Percentiles rank a stretch among this genome's conserved stretches.
These are phyloP conservation scores for Podotricha telesiphe DNA, from an alignment of 2,888 invertebrate species.

Conservation along the genomic window DNA sequence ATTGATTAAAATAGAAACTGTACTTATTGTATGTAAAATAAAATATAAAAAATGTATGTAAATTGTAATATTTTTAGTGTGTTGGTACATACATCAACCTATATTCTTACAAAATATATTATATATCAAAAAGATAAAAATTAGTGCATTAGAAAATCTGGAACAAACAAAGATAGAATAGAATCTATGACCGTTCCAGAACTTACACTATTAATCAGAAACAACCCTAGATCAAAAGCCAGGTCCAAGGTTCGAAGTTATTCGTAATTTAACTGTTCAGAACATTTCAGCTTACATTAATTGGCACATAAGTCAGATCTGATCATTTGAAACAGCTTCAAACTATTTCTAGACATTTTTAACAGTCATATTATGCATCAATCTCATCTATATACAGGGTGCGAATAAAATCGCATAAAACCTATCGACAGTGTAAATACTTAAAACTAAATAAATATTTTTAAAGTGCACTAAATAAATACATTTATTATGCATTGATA, in stretches of 20 bases:
- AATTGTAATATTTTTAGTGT: not conserved
- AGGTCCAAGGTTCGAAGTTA: not conserved
- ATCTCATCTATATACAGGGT: too few species aligned
- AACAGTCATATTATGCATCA: too few species aligned
- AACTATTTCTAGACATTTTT: too few species aligned
- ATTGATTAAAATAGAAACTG: not conserved
- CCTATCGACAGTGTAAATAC: too few species aligned
- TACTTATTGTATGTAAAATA: not conserved
- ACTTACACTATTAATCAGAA: not conserved
- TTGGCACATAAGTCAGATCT: not conserved
- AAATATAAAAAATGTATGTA: not conserved
- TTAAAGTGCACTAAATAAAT: not conserved
- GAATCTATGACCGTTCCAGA: too few species aligned
- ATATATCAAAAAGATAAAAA: constrained; percentile 5
- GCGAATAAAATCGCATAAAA: too few species aligned
- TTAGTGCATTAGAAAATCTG: constrained; percentile 4
- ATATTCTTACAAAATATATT: constrained; percentile 1
- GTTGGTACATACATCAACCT: not conserved
- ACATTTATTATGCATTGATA: not conserved
- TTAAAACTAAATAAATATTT: not conserved
- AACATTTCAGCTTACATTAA: not conserved
- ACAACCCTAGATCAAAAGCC: not conserved
- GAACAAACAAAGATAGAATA: not conserved
- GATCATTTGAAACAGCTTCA: not conserved
- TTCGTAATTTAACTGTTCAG: not conserved